Base-by-base conservation (phyloP, 2,888 invertebrate species). In the Latrodectus hesperus region DNA sequence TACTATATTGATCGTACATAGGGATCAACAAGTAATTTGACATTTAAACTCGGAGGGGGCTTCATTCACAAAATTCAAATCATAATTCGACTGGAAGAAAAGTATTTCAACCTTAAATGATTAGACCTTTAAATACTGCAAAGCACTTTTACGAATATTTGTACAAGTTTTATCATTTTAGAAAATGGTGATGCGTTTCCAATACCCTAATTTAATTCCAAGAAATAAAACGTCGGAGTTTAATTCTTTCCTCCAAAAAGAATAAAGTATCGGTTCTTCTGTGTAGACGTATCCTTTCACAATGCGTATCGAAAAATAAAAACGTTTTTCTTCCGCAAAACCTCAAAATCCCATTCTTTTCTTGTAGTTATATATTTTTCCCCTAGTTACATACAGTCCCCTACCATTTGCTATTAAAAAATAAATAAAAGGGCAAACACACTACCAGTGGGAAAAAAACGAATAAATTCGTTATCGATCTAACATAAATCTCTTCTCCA, bases 401-500 rank as follows among this genome's bases (percentile, higher is more conserved):
- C 12, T n/a, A 12, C 60, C 60, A 16, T 76, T 64, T 49, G 5
- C 67, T 16, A 75, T 60, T 53, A 70, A 74, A 75, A 70, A 74
- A 73, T 64, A 65, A 72, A 80, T 65, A 60, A 64, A 49, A 64
- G 52, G 71, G 16, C 52, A 55, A 78, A 53, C 53, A 60, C 49
- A 71, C 60, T 49, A 17, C 11, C 53, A 38, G 51, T 38, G 38
- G 38, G 38, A 38, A 38, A 22, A 22, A 38, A 38, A 71, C 73
- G 64, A 64, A 87, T 81, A 82, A 87, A 87, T 73, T 81, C 81
- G 49, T 26, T 38, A 87, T 87, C 81, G 81, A 87, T 87, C 81
- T 22, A n/a, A 67, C 70, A 87, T 87, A 87, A 87, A 87, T 87
- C 86, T 81, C 86, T 77, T 76, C 74, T 38, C 38, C 38, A 38